Base-by-base conservation (phyloP, 1,140 invertebrate genomes). In the Phortica variegata region DNA sequence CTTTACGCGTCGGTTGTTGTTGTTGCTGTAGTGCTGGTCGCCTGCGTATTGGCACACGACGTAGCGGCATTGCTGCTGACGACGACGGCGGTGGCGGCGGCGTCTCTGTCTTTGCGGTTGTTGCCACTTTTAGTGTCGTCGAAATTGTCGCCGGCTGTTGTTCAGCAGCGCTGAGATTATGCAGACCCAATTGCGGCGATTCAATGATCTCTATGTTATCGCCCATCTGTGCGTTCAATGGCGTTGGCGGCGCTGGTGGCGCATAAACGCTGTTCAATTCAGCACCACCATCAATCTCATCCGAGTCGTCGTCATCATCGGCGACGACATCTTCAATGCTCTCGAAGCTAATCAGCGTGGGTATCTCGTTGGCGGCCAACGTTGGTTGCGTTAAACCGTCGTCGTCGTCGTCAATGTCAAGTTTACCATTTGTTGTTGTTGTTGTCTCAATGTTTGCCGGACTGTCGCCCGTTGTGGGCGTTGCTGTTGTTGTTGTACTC, bases 221-320 rank as follows among this genome's bases (percentile, higher is more conserved):
- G 13, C 29, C 60, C 2, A n/a, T 34, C 2, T 1, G 3, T 33
- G 34, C 41, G 40, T 10, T 23, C 47, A n/a, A 26, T 45, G 29
- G 32, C 38, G 5, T 19, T 52, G 15, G 18, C 13, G 8, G 23
- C 32, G 10, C 31, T 36, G n/a, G 38, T 23, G 47, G 40, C 13
- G 72, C 72, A 33, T 60, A 72, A 4, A 75, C 58, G 19, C 72
- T 72, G 39, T 75, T 74, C n/a, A 55, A 61, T 5, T 66, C 68
- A 5, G 53, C 19, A 54, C 47, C 54, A 19, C 38, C 23, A 10
- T 45, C 38, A 26, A 26, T 26, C 16, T 40, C 41, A 42, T 38
- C 32, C 4, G 20, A 18, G 10, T 54, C 47, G 10, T 54, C 33
- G 9, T n/a, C n/a, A n/a, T n/a, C n/a, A n/a, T n/a, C n/a, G n/a